A percentile compares a stretch with the other conserved stretches of the same genome.
Evolutionary conservation across 2,797 vertebrate genomes (phyloP).

Genomic region (Chiroxiphia lanceolata): DNA sequence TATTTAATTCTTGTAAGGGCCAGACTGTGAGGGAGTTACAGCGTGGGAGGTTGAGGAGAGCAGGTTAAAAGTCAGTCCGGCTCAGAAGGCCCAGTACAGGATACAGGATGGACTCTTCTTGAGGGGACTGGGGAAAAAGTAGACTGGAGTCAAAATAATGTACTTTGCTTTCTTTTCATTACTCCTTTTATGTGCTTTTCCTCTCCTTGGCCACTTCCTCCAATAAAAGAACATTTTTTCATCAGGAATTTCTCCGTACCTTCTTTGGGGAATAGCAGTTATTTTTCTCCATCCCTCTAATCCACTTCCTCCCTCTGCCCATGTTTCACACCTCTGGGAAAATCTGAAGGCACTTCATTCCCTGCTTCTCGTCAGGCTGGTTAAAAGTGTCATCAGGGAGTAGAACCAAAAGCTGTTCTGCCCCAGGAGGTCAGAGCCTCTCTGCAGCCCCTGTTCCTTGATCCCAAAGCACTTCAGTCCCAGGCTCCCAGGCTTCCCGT

Average conservation of each 20-base stretch:
- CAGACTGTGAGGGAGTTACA: neutral
- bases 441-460: neutral
- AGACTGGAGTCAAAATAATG: neutral
- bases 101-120: neutral
- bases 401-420: neutral
- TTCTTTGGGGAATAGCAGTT: neutral
- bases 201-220: neutral
- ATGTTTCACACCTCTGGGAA: slow-evolving; percentile 32
- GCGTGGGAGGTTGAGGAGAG: neutral
- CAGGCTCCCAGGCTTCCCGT: neutral
- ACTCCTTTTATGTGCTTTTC: neutral
- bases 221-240: neutral
- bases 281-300: slow-evolving; percentile 6
- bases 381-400: neutral
- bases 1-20: neutral
- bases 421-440: neutral
- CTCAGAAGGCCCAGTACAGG: neutral
- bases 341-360: neutral
- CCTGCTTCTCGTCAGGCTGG: neutral
- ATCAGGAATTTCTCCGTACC: neutral
- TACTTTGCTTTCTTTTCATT: slow-evolving; percentile 18
- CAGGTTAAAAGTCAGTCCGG: neutral
- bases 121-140: neutral
- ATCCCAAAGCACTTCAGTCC: neutral
- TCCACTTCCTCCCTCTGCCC: neutral